Base-by-base conservation (phyloP, 2,113 vertebrate species). In the Phalacrocorax aristotelis region DNA sequence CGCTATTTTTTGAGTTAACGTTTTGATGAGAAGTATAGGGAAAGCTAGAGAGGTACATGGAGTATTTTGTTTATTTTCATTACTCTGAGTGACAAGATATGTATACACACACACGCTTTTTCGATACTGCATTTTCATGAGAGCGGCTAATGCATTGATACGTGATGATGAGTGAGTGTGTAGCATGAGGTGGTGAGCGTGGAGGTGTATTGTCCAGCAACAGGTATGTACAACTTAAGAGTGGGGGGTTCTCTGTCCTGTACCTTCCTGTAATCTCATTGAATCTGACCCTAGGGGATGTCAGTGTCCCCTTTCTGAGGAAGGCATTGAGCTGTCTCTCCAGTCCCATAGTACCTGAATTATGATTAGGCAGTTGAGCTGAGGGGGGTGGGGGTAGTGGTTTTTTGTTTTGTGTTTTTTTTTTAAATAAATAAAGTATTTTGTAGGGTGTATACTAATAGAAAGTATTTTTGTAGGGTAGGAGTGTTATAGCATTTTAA, bases 1-100 rank as follows among this genome's bases (percentile, higher is more conserved):
- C 2, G 2, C 16, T 25, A 0, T 1, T 18, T 79, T n/a, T 25
- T 57, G 22, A 69, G 38, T 65, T 38, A 40, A 5, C 29, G 6
- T 89, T 91, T 72, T 70, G 36, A 52, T 80, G 19, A 48, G 10
- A 16, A 51, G 11, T 21, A 7, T 30, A 46, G 6, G 44, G 60
- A 52, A 72, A 91, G 17, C 42, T 83, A 23, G 74, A 46, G 54
- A 68, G 44, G 12, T 3, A 4, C 9, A 38, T 83, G 44, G 23
- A 27, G 5, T 84, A 25, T 49, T 38, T 87, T 46, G 7, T 70
- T 80, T 77, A 7, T 86, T 88, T 91, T 74, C 23, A 4, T 79
- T 42, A 16, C 7, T 9, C 17, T n/a, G 40, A 38, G 65, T 72
- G 61, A 16, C 36, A 46, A 20, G 48, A 51, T 55, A 34, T 3